Base-by-base conservation (phyloP, 2,888 invertebrate species). In the Sinodicranocentrus sp. region DNA sequence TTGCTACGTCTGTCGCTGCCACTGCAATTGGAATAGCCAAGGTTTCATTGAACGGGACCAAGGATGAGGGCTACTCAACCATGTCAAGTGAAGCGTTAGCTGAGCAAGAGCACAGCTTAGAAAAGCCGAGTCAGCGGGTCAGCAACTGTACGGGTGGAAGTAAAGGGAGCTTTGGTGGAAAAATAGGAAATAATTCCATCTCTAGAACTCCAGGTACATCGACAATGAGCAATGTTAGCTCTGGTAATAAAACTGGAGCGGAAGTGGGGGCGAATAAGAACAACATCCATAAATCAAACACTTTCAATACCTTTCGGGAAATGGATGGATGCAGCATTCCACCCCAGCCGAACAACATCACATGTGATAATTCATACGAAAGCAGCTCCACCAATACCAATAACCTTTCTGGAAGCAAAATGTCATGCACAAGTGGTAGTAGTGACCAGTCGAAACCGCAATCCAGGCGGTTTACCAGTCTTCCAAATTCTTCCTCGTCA, bases 11-110 rank as follows among this genome's bases (percentile, higher is more conserved):
- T 0, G 57, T 26, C 5, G 71, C 71, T 57, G 63, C 76, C 8
- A 65, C 48, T 23, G 61, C 70, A 17, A 59, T 48, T 48, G 80
- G 80, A 54, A 80, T 80, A 28, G 52, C 48, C 21, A 73, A 72
- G 25, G 54, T n/a, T n/a, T n/a, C n/a, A n/a, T n/a, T n/a, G n/a
- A n/a, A n/a, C 33, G 76, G 83, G 23, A 83, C 73, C 75, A 88
- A 88, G 72, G 88, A 88, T 70, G 88, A 88, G 59, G 88, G 88
- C 23, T 88, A 88, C 48, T 88, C 88, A 17, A 88, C 88, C 65
- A 88, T 88, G 88, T 87, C 87, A 19, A 87, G 86, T 61, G 88
- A 87, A 57, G 88, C 88, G 13, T 65, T 88, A 26, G 87, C 87
- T 10, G 88, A 88, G 73, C 87, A 88, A 44, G 87, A 87, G 54